Conservation (phyloP, 2,888 invertebrate species). For the Pasiphila rectangulata region DNA sequence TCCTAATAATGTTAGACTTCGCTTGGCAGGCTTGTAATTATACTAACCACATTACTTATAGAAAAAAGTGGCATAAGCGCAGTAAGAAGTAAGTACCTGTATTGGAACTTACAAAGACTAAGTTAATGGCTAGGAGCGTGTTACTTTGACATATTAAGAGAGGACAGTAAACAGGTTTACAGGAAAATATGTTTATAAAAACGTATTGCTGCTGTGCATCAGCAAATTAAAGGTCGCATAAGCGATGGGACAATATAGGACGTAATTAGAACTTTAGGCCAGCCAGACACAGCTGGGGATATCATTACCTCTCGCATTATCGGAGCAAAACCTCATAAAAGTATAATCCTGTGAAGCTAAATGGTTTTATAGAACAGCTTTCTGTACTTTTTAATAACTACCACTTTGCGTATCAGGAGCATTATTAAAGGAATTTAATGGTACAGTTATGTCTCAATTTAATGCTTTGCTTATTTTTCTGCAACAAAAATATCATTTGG, state of each 20-base stretch:
- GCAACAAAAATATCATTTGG: background rate
- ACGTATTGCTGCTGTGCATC: conserved; percentile 43
- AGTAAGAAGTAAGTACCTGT: conserved; percentile 50
- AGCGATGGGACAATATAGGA: conserved; percentile 50
- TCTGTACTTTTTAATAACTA: conserved; percentile 45
- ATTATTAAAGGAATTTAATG: conserved; percentile 34
- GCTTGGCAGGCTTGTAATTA: conserved; percentile 65
- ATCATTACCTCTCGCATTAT: conserved; percentile 43
- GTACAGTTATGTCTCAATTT: conserved; percentile 16
- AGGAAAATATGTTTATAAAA: conserved; percentile 40
- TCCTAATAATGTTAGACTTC: conserved; percentile 54
- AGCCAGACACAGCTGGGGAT: conserved; percentile 37
- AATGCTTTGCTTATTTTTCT: background rate
- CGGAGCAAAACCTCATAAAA: conserved; percentile 31
- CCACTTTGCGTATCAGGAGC: conserved; percentile 36
- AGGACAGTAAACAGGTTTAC: conserved; percentile 65
- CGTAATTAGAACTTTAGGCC: conserved; percentile 57
- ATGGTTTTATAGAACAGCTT: conserved; percentile 29
- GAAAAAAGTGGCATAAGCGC: conserved; percentile 46
- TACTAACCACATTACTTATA: conserved; percentile 48
- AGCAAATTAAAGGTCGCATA: conserved; percentile 66
- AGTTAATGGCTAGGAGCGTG: conserved; percentile 65
- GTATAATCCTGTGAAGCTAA: conserved; percentile 36
- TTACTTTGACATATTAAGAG: conserved; percentile 74
- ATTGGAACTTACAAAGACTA: conserved; percentile 52